Base-by-base conservation (phyloP, 2,888 invertebrate species). In the Caenorhabditis angaria region DNA sequence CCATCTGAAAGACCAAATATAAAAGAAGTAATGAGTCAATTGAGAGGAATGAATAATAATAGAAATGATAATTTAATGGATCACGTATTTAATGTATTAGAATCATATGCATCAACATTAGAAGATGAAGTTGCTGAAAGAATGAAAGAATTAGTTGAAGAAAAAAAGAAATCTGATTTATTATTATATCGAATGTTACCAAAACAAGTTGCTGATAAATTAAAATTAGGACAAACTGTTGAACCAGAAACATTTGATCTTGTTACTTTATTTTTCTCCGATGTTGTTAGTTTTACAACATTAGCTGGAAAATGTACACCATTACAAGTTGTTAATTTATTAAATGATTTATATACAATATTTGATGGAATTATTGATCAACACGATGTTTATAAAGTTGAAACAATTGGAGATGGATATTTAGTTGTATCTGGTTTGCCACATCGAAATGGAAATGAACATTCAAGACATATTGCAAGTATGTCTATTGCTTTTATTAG, bases 381-480 rank as follows among this genome's bases (percentile, higher is more conserved):
- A 32, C 78, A 82, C 56, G 82, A 82, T 61, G 82, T 83, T 53
- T 85, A 85, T 70, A 85, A 85, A 70, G 84, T 80, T 14, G 85
- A 85, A 67, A 83, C 85, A 0, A 85, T 85, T 58, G 85, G 85
- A 18, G 84, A 85, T 65, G 84, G 83, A 10, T 85, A 85, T 68
- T 76, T 85, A 14, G 82, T 82, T 62, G 84, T 82, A 10, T 83
- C 83, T 32, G 85, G 85, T 1, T 67, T 85, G 24, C 85, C 85
- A 1, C 72, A 73, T 29, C 76, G 82, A 22, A 85, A 85, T 61
- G 85, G 85, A 5, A 47, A 59, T 41, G 65, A 67, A 5, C 79
- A 80, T 61, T 68, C 73, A 18, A 57, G 72, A 32, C 82, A 83
- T 57, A 83, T 85, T 22, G 81, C 82, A 29, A 70, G 74, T 29